These are phyloP conservation scores for Drosophila subsilvestris DNA, from an alignment of 2,888 invertebrate species.

Conservation along the genomic window DNA sequence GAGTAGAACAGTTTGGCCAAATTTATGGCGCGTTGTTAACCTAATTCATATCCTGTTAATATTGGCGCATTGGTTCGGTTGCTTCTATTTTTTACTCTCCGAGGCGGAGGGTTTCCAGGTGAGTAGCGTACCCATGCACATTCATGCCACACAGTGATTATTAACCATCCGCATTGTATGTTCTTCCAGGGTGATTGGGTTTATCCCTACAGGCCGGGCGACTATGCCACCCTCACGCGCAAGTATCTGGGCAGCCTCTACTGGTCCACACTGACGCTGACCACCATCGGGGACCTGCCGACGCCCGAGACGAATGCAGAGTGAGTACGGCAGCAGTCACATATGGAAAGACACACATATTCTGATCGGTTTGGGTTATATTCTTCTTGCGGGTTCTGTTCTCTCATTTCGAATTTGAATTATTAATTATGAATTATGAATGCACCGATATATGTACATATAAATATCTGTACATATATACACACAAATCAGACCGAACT, in stretches of 20 bases:
- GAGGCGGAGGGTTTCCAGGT: slow-evolving; percentile 95
- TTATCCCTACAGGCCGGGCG: slow-evolving; percentile 93
- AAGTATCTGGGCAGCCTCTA: slow-evolving; percentile 97
- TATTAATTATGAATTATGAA: slow-evolving; percentile 7
- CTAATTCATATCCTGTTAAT: slow-evolving; percentile 97
- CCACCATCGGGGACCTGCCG: slow-evolving; percentile 97
- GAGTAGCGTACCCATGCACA: slow-evolving; percentile 5
- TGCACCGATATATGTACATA: slow-evolving; percentile 5
- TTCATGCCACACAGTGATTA: background rate
- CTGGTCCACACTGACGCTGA: slow-evolving; percentile 98
- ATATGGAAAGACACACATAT: background rate
- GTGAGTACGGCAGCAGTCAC: slow-evolving; percentile 87
- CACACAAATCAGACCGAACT: slow-evolving; percentile 83
- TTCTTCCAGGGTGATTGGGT: slow-evolving; percentile 91
- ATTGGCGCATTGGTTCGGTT: slow-evolving; percentile 98
- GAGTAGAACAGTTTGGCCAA: slow-evolving; percentile 97
- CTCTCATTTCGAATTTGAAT: slow-evolving; percentile 20
- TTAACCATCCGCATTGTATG: background rate
- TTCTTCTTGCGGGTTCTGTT: background rate
- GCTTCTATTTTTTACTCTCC: slow-evolving; percentile 97
- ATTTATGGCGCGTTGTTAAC: slow-evolving; percentile 97
- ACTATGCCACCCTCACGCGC: slow-evolving; percentile 94
- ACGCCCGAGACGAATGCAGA: slow-evolving; percentile 98
- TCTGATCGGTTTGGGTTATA: slow-evolving; percentile 12
- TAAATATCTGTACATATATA: no score